Evolutionary conservation across 92 coral and sea anemone genomes (phyloP).

Genomic region (Pocillopora grandis): DNA sequence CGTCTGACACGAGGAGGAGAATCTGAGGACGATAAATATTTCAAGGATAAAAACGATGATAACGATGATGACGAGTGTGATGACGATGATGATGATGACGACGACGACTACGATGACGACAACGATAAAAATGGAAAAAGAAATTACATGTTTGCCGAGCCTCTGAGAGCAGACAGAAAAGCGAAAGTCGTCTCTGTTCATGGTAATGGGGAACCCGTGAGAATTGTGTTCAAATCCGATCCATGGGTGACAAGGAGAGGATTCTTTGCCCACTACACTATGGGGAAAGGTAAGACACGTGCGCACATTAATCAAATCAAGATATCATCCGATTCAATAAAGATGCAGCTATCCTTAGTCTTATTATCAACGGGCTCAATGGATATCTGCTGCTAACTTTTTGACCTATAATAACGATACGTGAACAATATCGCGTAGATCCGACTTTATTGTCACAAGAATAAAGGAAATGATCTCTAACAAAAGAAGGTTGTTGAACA

Average conservation of each 20-base stretch:
- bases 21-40: slow-evolving; percentile 1
- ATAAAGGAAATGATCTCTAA: too few species aligned
- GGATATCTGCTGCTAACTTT: too few species aligned
- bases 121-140: slow-evolving; percentile 6
- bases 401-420: too few species aligned
- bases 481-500: too few species aligned
- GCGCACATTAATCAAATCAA: too few species aligned
- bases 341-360: too few species aligned
- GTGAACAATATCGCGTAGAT: too few species aligned
- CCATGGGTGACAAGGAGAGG: slow-evolving; percentile 43
- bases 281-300: slow-evolving; percentile 12
- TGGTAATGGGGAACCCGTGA: slow-evolving; percentile 23
- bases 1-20: slow-evolving; percentile 20
- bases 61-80: slow-evolving; percentile 14
- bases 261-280: slow-evolving; percentile 36
- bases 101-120: neutral
- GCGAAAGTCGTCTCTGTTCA: slow-evolving; percentile 25
- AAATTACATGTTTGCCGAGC: neutral
- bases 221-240: slow-evolving; percentile 30
- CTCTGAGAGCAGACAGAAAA: neutral
- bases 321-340: too few species aligned
- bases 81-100: slow-evolving; percentile 17
- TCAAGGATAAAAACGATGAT: slow-evolving; percentile 18
- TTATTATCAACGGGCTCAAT: too few species aligned
- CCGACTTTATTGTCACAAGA: too few species aligned